A percentile compares a stretch with the other conserved stretches of the same genome.
These are phyloP conservation scores for Holothuria leucospilota DNA, from an alignment of 53 echinoderm and acorn worm genomes.

Conservation along the genomic window DNA sequence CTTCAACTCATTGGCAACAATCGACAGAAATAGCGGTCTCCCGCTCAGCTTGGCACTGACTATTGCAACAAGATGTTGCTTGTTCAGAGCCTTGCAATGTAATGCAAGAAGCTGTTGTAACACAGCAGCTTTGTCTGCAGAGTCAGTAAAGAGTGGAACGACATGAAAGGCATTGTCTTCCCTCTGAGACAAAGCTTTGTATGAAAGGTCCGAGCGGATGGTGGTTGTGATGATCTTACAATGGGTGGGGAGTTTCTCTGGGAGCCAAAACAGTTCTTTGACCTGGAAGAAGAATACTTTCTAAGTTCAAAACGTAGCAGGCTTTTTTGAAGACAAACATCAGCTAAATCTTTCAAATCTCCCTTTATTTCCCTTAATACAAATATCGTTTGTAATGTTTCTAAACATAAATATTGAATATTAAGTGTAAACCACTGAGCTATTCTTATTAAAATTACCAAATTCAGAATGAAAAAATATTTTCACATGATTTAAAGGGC, in stretches of 20 bases:
- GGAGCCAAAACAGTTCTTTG: slow-evolving; percentile 93
- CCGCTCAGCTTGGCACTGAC: slow-evolving; percentile 81
- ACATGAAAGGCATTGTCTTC: slow-evolving; percentile 57
- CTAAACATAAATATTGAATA: no score
- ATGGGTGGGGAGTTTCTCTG: slow-evolving; percentile 69
- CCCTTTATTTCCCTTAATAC: no score
- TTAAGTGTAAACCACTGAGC: no score
- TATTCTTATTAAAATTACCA: neutral
- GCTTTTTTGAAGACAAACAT: no score
- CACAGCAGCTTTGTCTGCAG: slow-evolving; percentile 67
- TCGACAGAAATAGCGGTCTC: slow-evolving; percentile 88
- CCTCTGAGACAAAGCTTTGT: slow-evolving; percentile 77
- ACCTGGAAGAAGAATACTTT: slow-evolving; percentile 53
- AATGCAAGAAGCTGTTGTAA: slow-evolving; percentile 77
- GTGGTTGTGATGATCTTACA: slow-evolving; percentile 88
- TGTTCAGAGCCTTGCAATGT: slow-evolving; percentile 86
- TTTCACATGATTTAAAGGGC: no score
- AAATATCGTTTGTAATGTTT: no score
- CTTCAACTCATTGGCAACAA: slow-evolving; percentile 90
- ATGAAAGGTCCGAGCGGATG: slow-evolving; percentile 86
- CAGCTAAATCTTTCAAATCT: no score
- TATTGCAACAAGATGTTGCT: slow-evolving; percentile 66
- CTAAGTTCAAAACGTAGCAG: no score
- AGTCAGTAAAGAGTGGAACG: slow-evolving; percentile 71
- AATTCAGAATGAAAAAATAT: no score